Percentiles rank a stretch among this genome's conserved stretches.
phyloP scores from a whole-genome alignment of 2,888 invertebrate genomes.

The Sminthurides aquaticus region DNA sequence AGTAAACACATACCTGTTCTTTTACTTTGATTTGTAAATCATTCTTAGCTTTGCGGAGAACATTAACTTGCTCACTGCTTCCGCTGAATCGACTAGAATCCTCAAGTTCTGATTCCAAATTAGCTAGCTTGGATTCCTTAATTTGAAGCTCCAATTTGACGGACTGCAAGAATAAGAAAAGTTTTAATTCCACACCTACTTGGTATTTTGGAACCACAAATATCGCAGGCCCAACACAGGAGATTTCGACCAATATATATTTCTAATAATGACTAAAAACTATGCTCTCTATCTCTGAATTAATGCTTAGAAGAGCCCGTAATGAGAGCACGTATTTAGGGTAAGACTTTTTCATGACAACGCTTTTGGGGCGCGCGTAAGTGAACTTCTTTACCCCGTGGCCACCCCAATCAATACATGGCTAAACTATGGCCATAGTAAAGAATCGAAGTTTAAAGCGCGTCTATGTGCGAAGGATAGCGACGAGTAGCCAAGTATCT shows the following conservation, averaged over 20 bases:
- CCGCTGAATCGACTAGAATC: constrained; percentile 72
- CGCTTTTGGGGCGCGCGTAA: too few species aligned
- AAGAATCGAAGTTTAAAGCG: too few species aligned
- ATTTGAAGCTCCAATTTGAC: constrained; percentile 78
- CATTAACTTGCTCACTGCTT: constrained; percentile 77
- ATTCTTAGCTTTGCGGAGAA: constrained; percentile 72
- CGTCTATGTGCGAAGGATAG: too few species aligned
- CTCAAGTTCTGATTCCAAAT: constrained; percentile 73
- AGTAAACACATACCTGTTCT: constrained; percentile 46
- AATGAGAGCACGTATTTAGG: too few species aligned
- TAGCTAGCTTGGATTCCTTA: constrained; percentile 74
- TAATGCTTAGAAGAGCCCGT: too few species aligned
- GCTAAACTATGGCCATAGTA: too few species aligned
- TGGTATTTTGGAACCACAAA: constrained; percentile 2
- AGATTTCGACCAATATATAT: background rate
- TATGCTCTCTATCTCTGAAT: too few species aligned
- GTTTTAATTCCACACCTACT: background rate
- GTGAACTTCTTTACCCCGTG: too few species aligned
- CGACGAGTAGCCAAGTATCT: too few species aligned
- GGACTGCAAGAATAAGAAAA: constrained; percentile 55
- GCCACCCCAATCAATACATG: too few species aligned
- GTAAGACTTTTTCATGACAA: too few species aligned
- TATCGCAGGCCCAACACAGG: background rate
- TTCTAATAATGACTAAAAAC: background rate
- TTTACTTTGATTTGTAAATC: constrained; percentile 78